These are phyloP conservation scores for Torymus tubicola DNA, from an alignment of 2,888 invertebrate species.

Conservation along the genomic window DNA sequence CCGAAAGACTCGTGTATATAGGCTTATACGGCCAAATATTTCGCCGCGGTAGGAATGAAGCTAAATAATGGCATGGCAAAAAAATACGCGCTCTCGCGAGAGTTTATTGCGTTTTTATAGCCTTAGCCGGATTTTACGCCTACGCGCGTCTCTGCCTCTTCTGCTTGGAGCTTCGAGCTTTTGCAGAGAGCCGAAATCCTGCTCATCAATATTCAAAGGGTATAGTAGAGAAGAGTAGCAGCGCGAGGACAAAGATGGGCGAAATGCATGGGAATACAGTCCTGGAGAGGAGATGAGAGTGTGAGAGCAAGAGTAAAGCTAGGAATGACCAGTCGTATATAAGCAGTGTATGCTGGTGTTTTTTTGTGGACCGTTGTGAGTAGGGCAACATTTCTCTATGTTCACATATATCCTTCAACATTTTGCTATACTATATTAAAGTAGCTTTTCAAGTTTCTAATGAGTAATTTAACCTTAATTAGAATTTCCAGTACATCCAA, in stretches of 20 bases:
- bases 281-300: not conserved
- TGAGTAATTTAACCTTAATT: no score
- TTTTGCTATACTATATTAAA: no score
- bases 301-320: no score
- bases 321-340: no score
- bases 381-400: no score
- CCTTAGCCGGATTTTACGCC: not conserved
- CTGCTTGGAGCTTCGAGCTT: slow-evolving; percentile 6
- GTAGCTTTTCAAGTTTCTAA: no score
- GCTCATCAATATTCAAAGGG: slow-evolving; percentile 68
- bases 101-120: slow-evolving; percentile 55
- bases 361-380: no score
- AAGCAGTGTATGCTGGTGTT: no score
- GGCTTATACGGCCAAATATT: slow-evolving; percentile 18
- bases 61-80: slow-evolving; percentile 50
- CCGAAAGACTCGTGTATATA: not conserved
- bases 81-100: slow-evolving; percentile 26
- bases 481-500: no score
- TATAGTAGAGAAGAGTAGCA: slow-evolving; percentile 15
- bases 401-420: no score
- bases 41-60: not conserved
- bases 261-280: not conserved
- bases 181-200: slow-evolving; percentile 57
- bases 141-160: not conserved
- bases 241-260: slow-evolving; percentile 8